Conservation (phyloP, 2,113 vertebrate genomes). For the Pterocles burchelli region DNA sequence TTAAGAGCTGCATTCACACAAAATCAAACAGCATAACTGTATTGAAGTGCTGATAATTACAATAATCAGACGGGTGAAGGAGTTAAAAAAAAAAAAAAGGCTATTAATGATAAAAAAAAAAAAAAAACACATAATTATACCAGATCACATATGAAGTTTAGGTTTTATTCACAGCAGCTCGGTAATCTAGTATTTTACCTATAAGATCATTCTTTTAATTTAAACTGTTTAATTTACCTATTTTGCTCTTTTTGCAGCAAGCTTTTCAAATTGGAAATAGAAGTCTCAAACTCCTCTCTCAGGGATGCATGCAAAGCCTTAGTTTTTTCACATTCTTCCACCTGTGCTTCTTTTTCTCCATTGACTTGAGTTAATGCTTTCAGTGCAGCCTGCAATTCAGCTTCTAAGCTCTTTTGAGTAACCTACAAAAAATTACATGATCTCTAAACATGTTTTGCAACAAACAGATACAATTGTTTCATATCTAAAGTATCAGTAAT, state of each 20-base stretch:
- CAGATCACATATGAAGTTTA: background rate
- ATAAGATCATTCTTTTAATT: background rate
- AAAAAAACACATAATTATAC: background rate
- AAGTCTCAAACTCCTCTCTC: conserved; percentile 74
- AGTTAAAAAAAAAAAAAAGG: background rate
- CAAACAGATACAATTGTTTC: background rate
- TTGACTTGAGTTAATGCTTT: conserved; percentile 74
- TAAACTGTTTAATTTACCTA: conserved; percentile 73
- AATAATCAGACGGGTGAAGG: background rate
- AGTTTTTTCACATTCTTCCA: conserved; percentile 78
- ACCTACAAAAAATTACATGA: conserved; percentile 58
- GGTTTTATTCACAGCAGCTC: background rate
- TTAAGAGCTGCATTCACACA: background rate
- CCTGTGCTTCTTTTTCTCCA: conserved; percentile 76
- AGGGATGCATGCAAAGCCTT: conserved; percentile 73
- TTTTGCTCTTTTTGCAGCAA: conserved; percentile 77
- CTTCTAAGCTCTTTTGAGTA: conserved; percentile 70
- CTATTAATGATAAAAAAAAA: background rate
- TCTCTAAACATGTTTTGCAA: background rate
- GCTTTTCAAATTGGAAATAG: conserved; percentile 71
- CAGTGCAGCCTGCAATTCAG: conserved; percentile 73
- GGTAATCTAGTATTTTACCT: background rate
- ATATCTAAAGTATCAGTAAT: background rate
- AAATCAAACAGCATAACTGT: background rate
- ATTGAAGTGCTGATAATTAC: background rate